Evolutionary conservation across 2,797 vertebrate species (phyloP).

Genomic region (Argentina silus): DNA sequence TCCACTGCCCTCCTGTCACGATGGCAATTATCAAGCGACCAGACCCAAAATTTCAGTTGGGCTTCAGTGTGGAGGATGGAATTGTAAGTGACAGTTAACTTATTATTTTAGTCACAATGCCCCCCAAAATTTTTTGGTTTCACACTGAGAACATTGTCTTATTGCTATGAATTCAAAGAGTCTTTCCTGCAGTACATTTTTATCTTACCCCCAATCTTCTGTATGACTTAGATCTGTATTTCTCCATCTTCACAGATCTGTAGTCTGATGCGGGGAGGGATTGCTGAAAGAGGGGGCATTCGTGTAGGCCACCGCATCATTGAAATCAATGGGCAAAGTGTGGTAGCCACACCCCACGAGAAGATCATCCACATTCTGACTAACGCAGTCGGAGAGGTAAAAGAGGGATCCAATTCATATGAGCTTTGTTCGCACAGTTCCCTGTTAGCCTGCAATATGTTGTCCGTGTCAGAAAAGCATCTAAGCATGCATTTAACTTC

Average conservation of each 20-base stretch:
- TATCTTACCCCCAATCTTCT: too few species aligned
- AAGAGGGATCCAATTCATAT: neutral
- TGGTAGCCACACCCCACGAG: constrained; percentile 90
- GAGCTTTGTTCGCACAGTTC: neutral
- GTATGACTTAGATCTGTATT: neutral
- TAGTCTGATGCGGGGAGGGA: constrained; percentile 94
- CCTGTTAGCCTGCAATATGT: too few species aligned
- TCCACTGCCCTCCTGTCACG: constrained; percentile 94
- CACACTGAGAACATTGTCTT: neutral
- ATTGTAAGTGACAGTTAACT: constrained; percentile 80
- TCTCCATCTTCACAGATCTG: constrained; percentile 82
- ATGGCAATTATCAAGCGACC: constrained; percentile 92
- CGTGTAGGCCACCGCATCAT: constrained; percentile 97
- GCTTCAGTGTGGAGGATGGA: constrained; percentile 96
- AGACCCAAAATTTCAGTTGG: constrained; percentile 88
- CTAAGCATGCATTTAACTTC: neutral
- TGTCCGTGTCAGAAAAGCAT: neutral
- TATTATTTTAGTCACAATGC: neutral
- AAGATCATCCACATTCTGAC: constrained; percentile 93
- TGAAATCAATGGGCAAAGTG: constrained; percentile 96
- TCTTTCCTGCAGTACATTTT: too few species aligned
- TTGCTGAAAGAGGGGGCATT: constrained; percentile 92
- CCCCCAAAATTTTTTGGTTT: neutral
- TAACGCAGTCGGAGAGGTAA: constrained; percentile 88
- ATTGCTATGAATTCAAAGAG: too few species aligned